Evolutionary conservation across 2,113 vertebrate species (phyloP), one percentile per base, ranked within the genome.

Genomic region (Oryzias javanicus): DNA sequence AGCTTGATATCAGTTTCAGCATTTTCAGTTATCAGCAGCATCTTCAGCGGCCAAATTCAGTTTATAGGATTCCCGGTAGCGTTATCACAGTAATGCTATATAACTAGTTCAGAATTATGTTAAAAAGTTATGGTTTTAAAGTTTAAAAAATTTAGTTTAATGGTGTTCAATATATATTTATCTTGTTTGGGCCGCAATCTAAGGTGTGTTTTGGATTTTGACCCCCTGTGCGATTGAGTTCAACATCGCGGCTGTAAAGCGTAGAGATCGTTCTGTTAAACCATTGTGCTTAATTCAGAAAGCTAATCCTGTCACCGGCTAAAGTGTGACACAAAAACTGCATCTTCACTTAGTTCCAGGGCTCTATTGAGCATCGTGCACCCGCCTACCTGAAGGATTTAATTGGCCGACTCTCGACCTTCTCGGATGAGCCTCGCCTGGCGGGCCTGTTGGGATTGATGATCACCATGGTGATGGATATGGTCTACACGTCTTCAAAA

Each of bases 381-480:
- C 89, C 89, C 5, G 27, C 83, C 48, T 89, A 89, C 67, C 73
- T 89, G 35, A 89, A 24, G 74, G 89, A 90, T 35, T 76, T 90
- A 70, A 86, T 90, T 19, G 70, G 79, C 25, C 74, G 83, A 20
- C 42, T 89, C 67, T 73, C 77, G 0, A 55, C 80, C 46, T 87
- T 89, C 80, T 76, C 84, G 0, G 87, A 89, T 4, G 87, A 89
- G 67, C 89, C 89, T 0, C 77, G 76, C 16, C 22, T 89, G 51
- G 77, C 81, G 0, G 87, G 83, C 35, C 59, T 91, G 64, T 64
- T 91, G 75, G 86, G 83, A 46, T 59, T 83, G 19, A 72, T 79
- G 67, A 70, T 90, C 14, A 74, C 82, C 7, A 59, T 90, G 81
- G 87, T 87, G 76, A 81, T 89, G 70, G 89, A 90, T 35, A 76